Percentiles rank a stretch among this genome's conserved stretches.
Conservation (phyloP, 2,888 invertebrate genomes). For the Fabriciana adippe region DNA sequence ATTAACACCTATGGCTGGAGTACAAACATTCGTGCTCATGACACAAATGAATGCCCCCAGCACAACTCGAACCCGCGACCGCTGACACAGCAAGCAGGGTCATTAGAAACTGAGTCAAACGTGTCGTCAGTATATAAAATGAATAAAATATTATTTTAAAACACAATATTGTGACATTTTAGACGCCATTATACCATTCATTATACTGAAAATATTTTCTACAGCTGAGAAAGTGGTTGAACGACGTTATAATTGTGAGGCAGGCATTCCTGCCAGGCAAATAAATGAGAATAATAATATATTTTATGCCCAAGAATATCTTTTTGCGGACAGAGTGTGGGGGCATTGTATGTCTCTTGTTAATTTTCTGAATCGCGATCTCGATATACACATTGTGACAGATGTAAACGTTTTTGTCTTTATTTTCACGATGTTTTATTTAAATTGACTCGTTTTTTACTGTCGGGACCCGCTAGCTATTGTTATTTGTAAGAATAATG, state of each 20-base stretch:
- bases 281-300: neutral
- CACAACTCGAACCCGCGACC: too few species aligned
- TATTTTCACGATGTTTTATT: constrained; percentile 1
- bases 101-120: too few species aligned
- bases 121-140: too few species aligned
- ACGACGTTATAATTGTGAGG: constrained; percentile 14
- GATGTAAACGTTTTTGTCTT: neutral
- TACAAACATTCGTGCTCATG: too few species aligned
- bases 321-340: constrained; percentile 11
- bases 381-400: neutral
- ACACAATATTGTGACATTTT: constrained; percentile 14
- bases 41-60: too few species aligned
- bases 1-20: too few species aligned
- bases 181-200: constrained; percentile 17
- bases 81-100: too few species aligned
- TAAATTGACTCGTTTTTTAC: neutral
- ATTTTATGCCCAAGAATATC: neutral
- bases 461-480: neutral
- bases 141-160: neutral
- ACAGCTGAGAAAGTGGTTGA: constrained; percentile 11
- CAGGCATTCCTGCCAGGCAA: constrained; percentile 2
- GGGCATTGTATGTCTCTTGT: neutral
- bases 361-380: neutral
- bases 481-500: neutral
- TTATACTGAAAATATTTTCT: constrained; percentile 17